Evolutionary conservation across 2,797 vertebrate genomes (phyloP).

Genomic region (Cirrhinus molitorella): DNA sequence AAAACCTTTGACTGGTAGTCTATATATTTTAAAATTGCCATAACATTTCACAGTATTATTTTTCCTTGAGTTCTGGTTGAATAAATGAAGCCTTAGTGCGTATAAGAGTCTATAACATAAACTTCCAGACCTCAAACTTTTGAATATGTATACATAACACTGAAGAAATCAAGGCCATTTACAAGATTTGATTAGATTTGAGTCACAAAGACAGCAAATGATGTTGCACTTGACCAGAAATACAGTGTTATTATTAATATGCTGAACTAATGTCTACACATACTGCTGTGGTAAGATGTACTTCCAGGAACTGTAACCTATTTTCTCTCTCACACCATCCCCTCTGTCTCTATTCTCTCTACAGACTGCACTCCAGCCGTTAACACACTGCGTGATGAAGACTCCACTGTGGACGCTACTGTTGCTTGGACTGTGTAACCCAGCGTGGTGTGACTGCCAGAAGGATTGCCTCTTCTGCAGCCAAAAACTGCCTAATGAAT

Average conservation of each 20-base stretch:
- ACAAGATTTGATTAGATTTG: neutral
- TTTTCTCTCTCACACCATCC: conserved; percentile 13
- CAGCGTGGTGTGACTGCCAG: conserved; percentile 84
- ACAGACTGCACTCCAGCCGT: conserved; percentile 11
- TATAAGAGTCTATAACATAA: neutral
- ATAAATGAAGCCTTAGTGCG: too few species aligned
- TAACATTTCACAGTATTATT: too few species aligned
- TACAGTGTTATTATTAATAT: neutral
- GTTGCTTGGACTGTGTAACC: conserved; percentile 86
- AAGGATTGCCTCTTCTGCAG: conserved; percentile 88
- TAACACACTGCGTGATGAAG: conserved; percentile 81
- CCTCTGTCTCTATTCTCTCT: conserved; percentile 15
- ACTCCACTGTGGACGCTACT: conserved; percentile 83
- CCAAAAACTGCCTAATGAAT: conserved; percentile 78
- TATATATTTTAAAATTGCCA: too few species aligned
- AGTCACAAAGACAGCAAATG: neutral
- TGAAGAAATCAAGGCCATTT: neutral
- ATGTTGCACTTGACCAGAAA: neutral
- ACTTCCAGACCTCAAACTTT: neutral
- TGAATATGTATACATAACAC: neutral
- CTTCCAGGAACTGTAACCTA: neutral
- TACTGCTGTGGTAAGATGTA: neutral
- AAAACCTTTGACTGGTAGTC: too few species aligned
- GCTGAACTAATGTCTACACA: neutral
- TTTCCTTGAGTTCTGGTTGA: too few species aligned